phyloP scores from a whole-genome alignment of 2,113 vertebrate species.

The Eubucco bourcierii region DNA sequence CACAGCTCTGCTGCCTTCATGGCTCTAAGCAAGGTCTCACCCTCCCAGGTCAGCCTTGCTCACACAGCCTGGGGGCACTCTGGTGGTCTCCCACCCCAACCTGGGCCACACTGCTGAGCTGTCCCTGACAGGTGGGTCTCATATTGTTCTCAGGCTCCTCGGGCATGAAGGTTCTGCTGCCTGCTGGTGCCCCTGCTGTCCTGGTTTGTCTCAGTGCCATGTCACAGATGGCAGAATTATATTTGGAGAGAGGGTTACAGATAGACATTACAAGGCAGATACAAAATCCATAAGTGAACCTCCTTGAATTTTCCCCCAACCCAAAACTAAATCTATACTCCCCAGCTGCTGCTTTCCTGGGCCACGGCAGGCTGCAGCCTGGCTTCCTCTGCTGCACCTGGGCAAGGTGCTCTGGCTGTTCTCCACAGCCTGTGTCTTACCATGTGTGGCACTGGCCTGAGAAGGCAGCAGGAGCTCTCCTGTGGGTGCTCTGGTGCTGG shows the following conservation, averaged over 20 bases:
- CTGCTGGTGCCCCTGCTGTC: background rate
- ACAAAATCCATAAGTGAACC: too few relatives aligned
- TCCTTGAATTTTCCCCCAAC: too few relatives aligned
- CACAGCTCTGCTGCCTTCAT: background rate
- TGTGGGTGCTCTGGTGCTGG: background rate
- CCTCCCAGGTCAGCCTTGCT: background rate
- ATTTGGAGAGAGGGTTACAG: too few relatives aligned
- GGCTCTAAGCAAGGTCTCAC: background rate
- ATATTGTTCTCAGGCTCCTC: background rate
- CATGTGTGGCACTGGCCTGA: background rate
- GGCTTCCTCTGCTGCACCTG: background rate
- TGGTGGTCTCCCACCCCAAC: background rate
- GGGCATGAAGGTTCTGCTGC: background rate
- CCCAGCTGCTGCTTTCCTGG: background rate
- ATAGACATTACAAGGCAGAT: too few relatives aligned
- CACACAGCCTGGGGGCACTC: background rate
- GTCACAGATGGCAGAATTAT: background rate
- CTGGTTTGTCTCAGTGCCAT: background rate
- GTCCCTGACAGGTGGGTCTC: background rate
- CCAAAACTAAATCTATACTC: too few relatives aligned
- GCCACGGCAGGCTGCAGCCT: background rate
- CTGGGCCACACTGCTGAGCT: background rate
- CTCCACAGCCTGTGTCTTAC: background rate
- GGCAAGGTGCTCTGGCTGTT: background rate
- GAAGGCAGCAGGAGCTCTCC: background rate